A percentile compares a stretch with the other conserved stretches of the same genome.
Conservation (phyloP, 2,113 vertebrate species). For the Sminthopsis crassicaudata region DNA sequence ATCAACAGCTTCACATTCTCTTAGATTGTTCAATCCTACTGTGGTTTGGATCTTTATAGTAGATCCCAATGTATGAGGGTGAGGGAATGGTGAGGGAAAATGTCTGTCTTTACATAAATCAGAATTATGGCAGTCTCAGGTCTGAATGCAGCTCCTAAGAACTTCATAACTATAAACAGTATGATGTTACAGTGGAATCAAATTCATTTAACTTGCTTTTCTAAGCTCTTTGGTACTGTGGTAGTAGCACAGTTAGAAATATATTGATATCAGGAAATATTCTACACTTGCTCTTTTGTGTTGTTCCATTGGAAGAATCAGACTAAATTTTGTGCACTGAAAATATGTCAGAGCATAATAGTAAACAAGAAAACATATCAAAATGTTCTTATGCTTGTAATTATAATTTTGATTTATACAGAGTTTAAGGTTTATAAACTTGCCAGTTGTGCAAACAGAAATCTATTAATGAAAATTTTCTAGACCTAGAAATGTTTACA, state of each 20-base stretch:
- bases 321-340: background rate
- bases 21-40: background rate
- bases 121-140: conserved; percentile 7
- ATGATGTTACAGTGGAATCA: background rate
- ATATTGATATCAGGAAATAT: background rate
- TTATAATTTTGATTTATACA: background rate
- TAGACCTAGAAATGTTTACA: background rate
- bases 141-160: conserved; percentile 13
- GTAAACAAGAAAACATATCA: conserved; percentile 32
- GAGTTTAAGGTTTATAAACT: background rate
- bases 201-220: background rate
- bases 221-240: background rate
- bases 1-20: background rate
- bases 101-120: background rate
- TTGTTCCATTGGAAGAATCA: conserved; percentile 16
- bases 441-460: background rate
- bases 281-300: conserved; percentile 1
- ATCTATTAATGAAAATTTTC: background rate
- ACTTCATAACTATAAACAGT: background rate
- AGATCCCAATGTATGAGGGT: background rate
- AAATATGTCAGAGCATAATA: conserved; percentile 48
- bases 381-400: conserved; percentile 3
- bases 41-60: background rate
- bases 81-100: background rate
- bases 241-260: conserved; percentile 12